A percentile compares a stretch with the other conserved stretches of the same genome.
Conservation (phyloP, 2,113 vertebrate genomes). For the Tenebrosternarchus preto region DNA sequence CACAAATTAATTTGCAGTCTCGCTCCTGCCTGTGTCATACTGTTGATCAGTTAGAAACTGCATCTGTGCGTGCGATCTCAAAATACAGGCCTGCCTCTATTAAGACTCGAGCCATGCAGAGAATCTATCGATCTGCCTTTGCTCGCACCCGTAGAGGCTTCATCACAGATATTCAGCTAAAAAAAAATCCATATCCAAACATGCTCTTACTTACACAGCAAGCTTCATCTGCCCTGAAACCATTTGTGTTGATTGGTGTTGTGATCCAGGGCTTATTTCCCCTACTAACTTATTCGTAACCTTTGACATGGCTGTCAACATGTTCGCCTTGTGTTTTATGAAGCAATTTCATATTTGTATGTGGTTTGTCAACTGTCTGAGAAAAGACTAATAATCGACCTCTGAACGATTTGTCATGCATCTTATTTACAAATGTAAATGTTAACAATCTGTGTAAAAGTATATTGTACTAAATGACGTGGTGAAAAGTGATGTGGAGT, state of each 20-base stretch:
- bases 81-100: constrained; percentile 18
- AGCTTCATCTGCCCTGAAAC: constrained; percentile 49
- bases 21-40: constrained; percentile 4
- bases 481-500: no score
- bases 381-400: no score
- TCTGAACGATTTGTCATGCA: no score
- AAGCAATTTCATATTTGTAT: background rate
- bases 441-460: no score
- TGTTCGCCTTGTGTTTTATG: background rate
- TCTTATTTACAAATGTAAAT: no score
- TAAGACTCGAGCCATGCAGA: constrained; percentile 24
- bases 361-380: no score
- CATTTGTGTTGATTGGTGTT: constrained; percentile 65
- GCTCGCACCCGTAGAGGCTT: constrained; percentile 24
- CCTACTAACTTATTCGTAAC: constrained; percentile 67
- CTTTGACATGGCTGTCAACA: constrained; percentile 37
- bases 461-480: no score
- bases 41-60: constrained; percentile 24
- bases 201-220: constrained; percentile 51
- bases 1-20: constrained; percentile 37
- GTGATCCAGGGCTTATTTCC: constrained; percentile 60
- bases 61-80: constrained; percentile 1
- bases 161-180: constrained; percentile 56
- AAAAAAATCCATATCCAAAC: constrained; percentile 66
- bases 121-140: constrained; percentile 28